Conservation (phyloP, 2,888 invertebrate species). For the Drosophila prolongata region DNA sequence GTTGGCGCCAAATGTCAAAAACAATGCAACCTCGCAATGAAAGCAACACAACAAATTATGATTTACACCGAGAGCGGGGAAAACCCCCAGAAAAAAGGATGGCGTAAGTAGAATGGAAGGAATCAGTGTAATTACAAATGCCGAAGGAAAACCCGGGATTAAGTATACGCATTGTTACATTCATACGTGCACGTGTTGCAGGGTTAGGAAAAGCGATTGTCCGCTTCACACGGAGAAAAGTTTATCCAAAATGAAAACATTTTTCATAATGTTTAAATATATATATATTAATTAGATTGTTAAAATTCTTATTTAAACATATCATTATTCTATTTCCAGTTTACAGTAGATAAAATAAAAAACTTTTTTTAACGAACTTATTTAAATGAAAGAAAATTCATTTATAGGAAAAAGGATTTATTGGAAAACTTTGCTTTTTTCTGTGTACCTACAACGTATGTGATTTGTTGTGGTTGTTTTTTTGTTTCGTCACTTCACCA, state of each 20-base stretch:
- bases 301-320: neutral
- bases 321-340: too few relatives aligned
- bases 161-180: constrained; percentile 61
- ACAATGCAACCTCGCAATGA: constrained; percentile 60
- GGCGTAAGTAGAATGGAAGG: constrained; percentile 24
- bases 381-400: too few relatives aligned
- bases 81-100: neutral
- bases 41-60: constrained; percentile 55
- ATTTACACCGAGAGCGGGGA: constrained; percentile 55
- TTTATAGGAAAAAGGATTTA: too few relatives aligned
- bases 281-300: too few relatives aligned
- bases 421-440: too few relatives aligned
- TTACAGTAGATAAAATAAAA: too few relatives aligned
- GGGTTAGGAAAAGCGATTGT: constrained; percentile 27
- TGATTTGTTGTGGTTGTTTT: constrained; percentile 24
- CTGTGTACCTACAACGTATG: constrained; percentile 11
- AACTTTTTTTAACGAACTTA: too few relatives aligned
- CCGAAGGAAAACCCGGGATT: constrained; percentile 34
- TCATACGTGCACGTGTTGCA: constrained; percentile 25
- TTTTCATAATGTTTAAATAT: too few relatives aligned
- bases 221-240: neutral
- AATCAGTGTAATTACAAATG: constrained; percentile 67
- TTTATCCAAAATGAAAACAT: neutral
- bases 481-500: constrained; percentile 25
- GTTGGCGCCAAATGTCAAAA: constrained; percentile 75